Percentiles rank a stretch among this genome's conserved stretches.
Conservation (phyloP, 2,888 invertebrate species). For the Meteorus colon region DNA sequence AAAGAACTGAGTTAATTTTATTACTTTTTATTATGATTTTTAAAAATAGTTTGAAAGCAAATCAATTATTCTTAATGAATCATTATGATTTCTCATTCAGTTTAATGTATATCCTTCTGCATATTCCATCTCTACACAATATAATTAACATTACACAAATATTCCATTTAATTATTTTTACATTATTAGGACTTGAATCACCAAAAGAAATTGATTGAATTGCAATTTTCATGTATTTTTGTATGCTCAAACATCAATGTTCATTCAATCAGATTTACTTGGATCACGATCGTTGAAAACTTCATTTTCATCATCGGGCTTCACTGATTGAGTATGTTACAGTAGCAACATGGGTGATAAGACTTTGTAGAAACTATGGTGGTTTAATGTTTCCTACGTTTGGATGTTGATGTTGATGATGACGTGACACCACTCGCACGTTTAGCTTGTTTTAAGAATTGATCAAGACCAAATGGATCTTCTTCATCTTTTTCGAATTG, state of each 20-base stretch:
- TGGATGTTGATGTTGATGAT: slow-evolving; percentile 69
- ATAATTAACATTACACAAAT: background rate
- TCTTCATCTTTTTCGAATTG: slow-evolving; percentile 92
- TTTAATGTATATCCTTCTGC: background rate
- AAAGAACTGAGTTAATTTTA: background rate
- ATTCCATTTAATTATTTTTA: background rate
- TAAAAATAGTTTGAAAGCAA: background rate
- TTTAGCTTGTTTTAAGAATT: slow-evolving; percentile 98
- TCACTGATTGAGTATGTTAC: background rate
- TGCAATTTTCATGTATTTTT: background rate
- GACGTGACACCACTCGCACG: slow-evolving; percentile 78
- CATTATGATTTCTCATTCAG: background rate
- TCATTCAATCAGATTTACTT: too few relatives aligned
- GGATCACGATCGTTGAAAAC: too few relatives aligned
- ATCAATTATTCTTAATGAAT: background rate
- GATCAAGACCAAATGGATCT: slow-evolving; percentile 98
- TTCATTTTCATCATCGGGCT: too few relatives aligned
- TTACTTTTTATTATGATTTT: background rate
- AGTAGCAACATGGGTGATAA: background rate
- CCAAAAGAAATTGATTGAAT: background rate
- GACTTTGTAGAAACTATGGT: background rate
- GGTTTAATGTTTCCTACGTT: slow-evolving; percentile 73
- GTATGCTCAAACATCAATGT: too few relatives aligned
- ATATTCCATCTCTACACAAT: background rate
- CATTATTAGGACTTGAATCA: background rate